phyloP scores from a whole-genome alignment of 2,797 vertebrate species.

The Geotrypetes seraphini region DNA sequence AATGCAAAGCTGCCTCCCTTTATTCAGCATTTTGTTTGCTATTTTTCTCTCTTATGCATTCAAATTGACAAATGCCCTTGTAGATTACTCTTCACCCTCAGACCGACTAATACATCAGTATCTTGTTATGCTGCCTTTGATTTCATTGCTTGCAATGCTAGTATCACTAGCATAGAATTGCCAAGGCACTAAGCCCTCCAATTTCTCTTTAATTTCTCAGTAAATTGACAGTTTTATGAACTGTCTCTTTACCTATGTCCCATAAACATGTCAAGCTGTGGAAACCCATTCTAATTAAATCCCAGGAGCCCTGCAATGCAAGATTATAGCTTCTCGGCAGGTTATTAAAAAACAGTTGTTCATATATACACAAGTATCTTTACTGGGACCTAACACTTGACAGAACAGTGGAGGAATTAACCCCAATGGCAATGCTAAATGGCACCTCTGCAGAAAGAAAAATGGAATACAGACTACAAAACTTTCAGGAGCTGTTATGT shows the following conservation, averaged over 20 bases:
- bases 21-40: slow-evolving; percentile 30
- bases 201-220: slow-evolving; percentile 71
- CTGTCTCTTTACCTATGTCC: slow-evolving; percentile 72
- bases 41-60: slow-evolving; percentile 45
- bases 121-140: slow-evolving; percentile 59
- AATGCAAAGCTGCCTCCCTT: slow-evolving; percentile 17
- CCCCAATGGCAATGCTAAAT: slow-evolving; percentile 32
- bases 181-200: slow-evolving; percentile 60
- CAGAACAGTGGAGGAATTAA: slow-evolving; percentile 49
- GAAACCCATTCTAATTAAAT: slow-evolving; percentile 70
- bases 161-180: slow-evolving; percentile 54
- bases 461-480: slow-evolving; percentile 9
- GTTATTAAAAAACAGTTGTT: slow-evolving; percentile 74
- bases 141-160: slow-evolving; percentile 54
- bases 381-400: slow-evolving; percentile 49
- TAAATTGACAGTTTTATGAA: slow-evolving; percentile 78
- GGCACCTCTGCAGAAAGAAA: neutral
- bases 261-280: slow-evolving; percentile 69
- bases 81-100: slow-evolving; percentile 54
- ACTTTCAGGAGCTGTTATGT: neutral
- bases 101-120: slow-evolving; percentile 59
- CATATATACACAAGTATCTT: slow-evolving; percentile 61
- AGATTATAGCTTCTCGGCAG: slow-evolving; percentile 66
- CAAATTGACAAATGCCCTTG: slow-evolving; percentile 61
- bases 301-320: slow-evolving; percentile 48